These are phyloP conservation scores for Acanthopagrus latus DNA, from an alignment of 2,797 vertebrate genomes.

Conservation along the genomic window DNA sequence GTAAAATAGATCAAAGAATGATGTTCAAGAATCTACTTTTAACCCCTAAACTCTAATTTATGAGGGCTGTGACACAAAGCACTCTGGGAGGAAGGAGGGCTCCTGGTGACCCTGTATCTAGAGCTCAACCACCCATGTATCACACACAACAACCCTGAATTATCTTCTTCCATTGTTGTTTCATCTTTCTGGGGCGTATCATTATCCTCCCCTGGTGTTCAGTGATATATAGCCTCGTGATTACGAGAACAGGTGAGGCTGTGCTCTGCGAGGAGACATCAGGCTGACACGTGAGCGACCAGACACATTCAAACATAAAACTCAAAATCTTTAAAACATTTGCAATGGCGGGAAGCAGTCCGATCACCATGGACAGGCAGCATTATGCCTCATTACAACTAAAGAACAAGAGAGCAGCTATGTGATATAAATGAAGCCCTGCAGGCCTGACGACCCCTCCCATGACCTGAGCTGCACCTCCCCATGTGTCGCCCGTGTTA, in stretches of 20 bases:
- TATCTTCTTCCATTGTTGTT: conserved; percentile 48
- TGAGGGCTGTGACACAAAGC: conserved; percentile 29
- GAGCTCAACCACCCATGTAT: conserved; percentile 40
- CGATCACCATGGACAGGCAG: background rate
- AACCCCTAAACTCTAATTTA: conserved; percentile 23
- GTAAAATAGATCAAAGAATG: background rate
- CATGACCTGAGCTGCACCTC: conserved; percentile 37
- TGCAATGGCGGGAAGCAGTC: background rate
- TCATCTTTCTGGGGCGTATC: conserved; percentile 39
- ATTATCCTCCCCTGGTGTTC: conserved; percentile 47
- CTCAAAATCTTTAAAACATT: background rate
- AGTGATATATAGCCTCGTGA: conserved; percentile 39
- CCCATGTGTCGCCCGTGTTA: conserved; percentile 21
- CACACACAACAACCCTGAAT: conserved; percentile 52
- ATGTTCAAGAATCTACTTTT: background rate
- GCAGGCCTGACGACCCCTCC: conserved; percentile 6
- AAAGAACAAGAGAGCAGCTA: background rate
- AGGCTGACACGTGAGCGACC: background rate
- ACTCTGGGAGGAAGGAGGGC: conserved; percentile 28
- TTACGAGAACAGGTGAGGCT: conserved; percentile 11
- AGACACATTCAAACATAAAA: background rate
- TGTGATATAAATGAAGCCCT: conserved; percentile 1
- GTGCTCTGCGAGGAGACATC: background rate
- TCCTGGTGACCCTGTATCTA: conserved; percentile 26
- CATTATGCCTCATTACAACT: background rate